Evolutionary conservation across 2,888 invertebrate genomes (phyloP).

Genomic region (Argynnis bischoffii): DNA sequence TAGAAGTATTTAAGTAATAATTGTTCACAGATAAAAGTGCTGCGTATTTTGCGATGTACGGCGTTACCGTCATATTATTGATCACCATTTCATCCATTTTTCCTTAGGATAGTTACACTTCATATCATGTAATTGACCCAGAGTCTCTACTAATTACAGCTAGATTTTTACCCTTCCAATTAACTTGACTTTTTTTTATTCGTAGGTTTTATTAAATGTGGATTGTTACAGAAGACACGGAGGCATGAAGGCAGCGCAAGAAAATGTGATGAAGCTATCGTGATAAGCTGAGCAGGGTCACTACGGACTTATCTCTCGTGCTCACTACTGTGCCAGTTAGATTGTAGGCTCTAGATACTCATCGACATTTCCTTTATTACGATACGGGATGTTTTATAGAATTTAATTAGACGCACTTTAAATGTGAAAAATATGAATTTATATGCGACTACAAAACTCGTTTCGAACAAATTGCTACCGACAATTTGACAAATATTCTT

Average conservation of each 20-base stretch:
- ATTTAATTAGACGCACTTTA: slow-evolving; percentile 16
- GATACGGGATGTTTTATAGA: slow-evolving; percentile 23
- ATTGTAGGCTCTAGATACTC: slow-evolving; percentile 62
- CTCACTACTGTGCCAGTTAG: slow-evolving; percentile 80
- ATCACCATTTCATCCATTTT: too few species aligned
- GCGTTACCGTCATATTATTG: too few species aligned
- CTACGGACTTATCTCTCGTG: slow-evolving; percentile 64
- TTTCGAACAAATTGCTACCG: background rate
- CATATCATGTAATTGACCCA: too few species aligned
- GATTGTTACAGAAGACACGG: slow-evolving; percentile 64
- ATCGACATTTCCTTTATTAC: slow-evolving; percentile 23
- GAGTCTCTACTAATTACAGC: too few species aligned
- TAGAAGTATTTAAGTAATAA: too few species aligned
- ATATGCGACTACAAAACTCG: background rate
- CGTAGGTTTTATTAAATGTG: background rate
- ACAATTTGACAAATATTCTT: too few species aligned
- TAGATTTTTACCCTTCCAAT: too few species aligned
- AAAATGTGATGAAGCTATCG: slow-evolving; percentile 49
- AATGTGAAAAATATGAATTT: background rate
- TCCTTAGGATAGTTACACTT: too few species aligned
- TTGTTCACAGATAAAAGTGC: too few species aligned
- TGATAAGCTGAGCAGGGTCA: slow-evolving; percentile 74
- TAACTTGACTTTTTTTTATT: background rate
- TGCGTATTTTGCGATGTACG: too few species aligned
- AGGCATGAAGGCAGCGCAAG: slow-evolving; percentile 58